Evolutionary conservation across 2,797 vertebrate species (phyloP).

Genomic region (Parauchenoglanis ngamensis): DNA sequence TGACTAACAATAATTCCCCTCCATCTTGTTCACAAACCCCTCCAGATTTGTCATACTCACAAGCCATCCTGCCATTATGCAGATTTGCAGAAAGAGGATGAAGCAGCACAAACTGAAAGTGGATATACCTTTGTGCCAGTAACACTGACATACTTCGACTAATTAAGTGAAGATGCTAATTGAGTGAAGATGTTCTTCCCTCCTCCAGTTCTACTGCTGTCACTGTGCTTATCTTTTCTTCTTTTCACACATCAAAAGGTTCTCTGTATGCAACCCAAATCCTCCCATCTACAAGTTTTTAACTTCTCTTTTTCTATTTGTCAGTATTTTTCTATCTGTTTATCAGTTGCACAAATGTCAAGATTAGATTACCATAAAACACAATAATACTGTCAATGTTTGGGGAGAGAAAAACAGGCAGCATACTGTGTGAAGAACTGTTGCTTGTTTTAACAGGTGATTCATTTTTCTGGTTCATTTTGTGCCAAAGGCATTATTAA

Average conservation of each 20-base stretch:
- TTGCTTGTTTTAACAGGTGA: background rate
- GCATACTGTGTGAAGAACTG: background rate
- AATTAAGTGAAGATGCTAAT: slow-evolving; percentile 13
- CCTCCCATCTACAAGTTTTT: background rate
- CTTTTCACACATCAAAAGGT: slow-evolving; percentile 14
- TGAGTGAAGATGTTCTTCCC: background rate
- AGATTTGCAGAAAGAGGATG: background rate
- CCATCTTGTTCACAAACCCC: background rate
- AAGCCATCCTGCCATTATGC: background rate
- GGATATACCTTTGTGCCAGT: background rate
- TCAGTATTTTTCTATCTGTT: background rate
- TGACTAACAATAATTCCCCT: background rate
- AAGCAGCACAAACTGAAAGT: background rate
- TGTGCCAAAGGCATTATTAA: background rate
- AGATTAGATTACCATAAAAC: background rate
- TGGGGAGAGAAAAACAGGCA: background rate
- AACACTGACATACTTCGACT: background rate
- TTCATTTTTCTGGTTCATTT: background rate
- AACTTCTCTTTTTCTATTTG: background rate
- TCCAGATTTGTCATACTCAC: background rate
- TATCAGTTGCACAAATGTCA: background rate
- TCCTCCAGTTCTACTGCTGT: slow-evolving; percentile 17
- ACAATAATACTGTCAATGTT: background rate
- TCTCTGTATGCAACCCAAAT: slow-evolving; percentile 2
- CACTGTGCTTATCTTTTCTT: background rate